These are phyloP conservation scores for Enteromius fasciolatus DNA, from an alignment of 2,797 vertebrate genomes.

Conservation along the genomic window DNA sequence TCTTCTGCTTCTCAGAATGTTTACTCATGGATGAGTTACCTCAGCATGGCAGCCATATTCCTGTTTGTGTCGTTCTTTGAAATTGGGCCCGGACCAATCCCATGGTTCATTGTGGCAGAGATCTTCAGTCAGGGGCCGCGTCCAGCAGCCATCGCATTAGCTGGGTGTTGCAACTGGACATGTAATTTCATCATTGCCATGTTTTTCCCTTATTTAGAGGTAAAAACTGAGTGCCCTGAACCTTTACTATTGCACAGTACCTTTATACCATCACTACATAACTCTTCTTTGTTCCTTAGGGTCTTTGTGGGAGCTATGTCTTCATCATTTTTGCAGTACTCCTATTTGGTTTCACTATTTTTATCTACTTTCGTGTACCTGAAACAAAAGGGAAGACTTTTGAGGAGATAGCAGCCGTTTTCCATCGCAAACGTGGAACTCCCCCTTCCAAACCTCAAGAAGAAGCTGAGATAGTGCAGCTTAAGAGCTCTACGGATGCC, in stretches of 20 bases:
- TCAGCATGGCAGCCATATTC: conserved; percentile 92
- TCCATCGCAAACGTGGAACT: conserved; percentile 76
- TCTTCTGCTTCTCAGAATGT: conserved; percentile 70
- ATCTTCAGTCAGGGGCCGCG: conserved; percentile 96
- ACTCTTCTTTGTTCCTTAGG: conserved; percentile 68
- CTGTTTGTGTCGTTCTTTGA: conserved; percentile 97
- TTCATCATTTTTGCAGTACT: conserved; percentile 88
- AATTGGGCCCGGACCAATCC: conserved; percentile 94
- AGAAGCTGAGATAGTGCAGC: conserved; percentile 82
- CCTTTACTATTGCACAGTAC: not conserved
- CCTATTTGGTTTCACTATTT: conserved; percentile 84
- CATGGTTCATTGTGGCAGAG: conserved; percentile 98
- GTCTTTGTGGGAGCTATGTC: conserved; percentile 81
- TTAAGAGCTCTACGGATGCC: conserved; percentile 75
- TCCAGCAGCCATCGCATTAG: conserved; percentile 88
- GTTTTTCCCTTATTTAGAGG: conserved; percentile 91
- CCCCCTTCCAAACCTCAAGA: conserved; percentile 47
- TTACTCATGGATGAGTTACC: conserved; percentile 90
- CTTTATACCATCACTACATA: not conserved
- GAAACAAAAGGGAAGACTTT: conserved; percentile 96
- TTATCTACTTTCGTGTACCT: conserved; percentile 87
- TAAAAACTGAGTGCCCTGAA: conserved; percentile 58
- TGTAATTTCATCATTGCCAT: conserved; percentile 94
- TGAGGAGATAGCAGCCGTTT: conserved; percentile 88
- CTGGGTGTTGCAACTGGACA: conserved; percentile 94